Conservation (phyloP, 2,113 vertebrate genomes). For the Chaetura pelagica region DNA sequence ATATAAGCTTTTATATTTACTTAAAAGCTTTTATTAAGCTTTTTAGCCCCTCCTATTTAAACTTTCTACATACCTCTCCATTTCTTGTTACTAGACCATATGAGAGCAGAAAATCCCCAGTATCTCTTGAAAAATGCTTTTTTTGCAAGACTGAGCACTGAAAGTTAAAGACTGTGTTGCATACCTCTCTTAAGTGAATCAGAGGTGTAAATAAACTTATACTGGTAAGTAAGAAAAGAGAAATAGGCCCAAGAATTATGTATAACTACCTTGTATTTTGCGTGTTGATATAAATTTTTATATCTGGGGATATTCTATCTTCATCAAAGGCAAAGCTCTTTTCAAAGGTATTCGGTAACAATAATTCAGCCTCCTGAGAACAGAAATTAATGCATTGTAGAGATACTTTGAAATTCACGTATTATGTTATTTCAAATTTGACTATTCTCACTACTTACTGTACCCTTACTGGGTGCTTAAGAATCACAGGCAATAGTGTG, state of each 20-base stretch:
- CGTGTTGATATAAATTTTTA: neutral
- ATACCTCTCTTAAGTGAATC: neutral
- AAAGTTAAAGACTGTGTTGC: neutral
- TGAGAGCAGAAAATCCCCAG: neutral
- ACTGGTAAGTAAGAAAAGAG: neutral
- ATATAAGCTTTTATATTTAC: neutral
- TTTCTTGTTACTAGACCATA: neutral
- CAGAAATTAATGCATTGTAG: neutral
- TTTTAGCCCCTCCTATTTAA: neutral
- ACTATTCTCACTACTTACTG: neutral
- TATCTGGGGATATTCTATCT: neutral
- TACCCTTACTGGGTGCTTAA: neutral
- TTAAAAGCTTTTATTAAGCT: neutral
- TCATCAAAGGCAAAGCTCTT: neutral
- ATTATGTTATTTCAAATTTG: neutral
- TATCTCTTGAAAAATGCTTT: neutral
- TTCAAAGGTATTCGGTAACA: neutral
- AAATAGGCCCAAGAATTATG: neutral
- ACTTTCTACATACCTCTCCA: neutral
- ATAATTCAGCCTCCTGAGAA: neutral
- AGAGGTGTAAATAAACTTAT: neutral
- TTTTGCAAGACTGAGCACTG: neutral
- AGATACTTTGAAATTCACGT: neutral
- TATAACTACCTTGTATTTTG: neutral
- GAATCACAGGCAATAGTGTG: neutral